Conservation (phyloP, 2,113 vertebrate species). For the Rhinogobius similis region DNA sequence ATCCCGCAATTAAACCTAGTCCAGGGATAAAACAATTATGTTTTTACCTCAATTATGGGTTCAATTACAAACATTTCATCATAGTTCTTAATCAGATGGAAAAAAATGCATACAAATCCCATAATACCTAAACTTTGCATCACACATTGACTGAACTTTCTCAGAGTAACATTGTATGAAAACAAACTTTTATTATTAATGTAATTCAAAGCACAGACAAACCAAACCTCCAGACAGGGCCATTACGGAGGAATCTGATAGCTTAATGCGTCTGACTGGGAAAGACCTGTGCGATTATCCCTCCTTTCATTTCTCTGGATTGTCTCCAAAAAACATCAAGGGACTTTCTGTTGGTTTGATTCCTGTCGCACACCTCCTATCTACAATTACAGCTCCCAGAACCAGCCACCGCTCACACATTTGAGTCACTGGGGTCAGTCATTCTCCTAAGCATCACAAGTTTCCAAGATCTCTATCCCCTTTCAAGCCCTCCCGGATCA, state of each 20-base stretch:
- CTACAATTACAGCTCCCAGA: conserved; percentile 53
- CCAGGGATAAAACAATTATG: too few species aligned
- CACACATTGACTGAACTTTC: background rate
- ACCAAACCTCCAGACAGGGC: conserved; percentile 22
- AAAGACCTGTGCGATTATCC: conserved; percentile 48
- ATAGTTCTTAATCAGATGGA: too few species aligned
- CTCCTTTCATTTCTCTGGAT: conserved; percentile 46
- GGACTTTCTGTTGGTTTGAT: conserved; percentile 47
- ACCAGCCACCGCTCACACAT: conserved; percentile 64
- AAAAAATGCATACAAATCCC: too few species aligned
- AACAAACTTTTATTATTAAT: background rate
- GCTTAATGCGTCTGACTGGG: conserved; percentile 41
- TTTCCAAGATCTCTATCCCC: conserved; percentile 72
- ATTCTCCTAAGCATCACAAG: conserved; percentile 74
- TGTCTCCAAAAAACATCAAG: conserved; percentile 58
- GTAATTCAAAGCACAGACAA: conserved; percentile 6
- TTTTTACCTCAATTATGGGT: too few species aligned
- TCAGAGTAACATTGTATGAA: background rate
- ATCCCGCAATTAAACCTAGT: too few species aligned
- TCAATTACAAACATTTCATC: too few species aligned
- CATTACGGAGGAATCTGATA: conserved; percentile 37
- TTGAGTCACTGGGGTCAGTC: conserved; percentile 73
- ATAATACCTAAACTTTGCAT: background rate
- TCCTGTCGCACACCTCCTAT: conserved; percentile 39
- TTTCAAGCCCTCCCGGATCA: conserved; percentile 52